These are phyloP conservation scores for Caenorhabditis remanei DNA, from an alignment of 1,140 invertebrate genomes.

Conservation along the genomic window DNA sequence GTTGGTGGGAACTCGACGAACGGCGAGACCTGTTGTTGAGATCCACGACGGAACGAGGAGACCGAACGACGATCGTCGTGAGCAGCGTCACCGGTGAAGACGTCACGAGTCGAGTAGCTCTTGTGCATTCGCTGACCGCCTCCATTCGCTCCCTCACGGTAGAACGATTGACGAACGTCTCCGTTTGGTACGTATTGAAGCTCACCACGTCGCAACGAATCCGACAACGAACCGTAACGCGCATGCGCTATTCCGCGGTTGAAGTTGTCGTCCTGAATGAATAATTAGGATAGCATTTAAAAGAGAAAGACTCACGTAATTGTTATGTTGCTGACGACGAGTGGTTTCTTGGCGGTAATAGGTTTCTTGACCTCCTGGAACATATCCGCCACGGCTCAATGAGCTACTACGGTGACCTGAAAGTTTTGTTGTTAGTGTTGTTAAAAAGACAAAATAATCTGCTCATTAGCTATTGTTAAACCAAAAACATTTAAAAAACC, in stretches of 20 bases:
- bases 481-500: background rate
- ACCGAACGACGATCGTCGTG: slow-evolving; percentile 62
- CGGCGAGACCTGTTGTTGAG: slow-evolving; percentile 65
- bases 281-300: background rate
- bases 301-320: slow-evolving; percentile 24
- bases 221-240: slow-evolving; percentile 72
- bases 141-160: slow-evolving; percentile 62
- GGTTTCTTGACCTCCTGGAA: slow-evolving; percentile 61
- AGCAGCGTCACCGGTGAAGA: slow-evolving; percentile 68
- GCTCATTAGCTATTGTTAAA: background rate
- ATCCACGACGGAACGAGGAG: slow-evolving; percentile 68
- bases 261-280: slow-evolving; percentile 62
- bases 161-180: slow-evolving; percentile 65
- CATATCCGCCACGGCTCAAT: slow-evolving; percentile 52
- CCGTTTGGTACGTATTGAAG: slow-evolving; percentile 75
- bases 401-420: slow-evolving; percentile 65
- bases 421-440: background rate
- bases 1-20: slow-evolving; percentile 76
- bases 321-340: slow-evolving; percentile 49
- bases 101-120: slow-evolving; percentile 72
- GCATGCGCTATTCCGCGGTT: slow-evolving; percentile 67
- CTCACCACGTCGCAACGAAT: slow-evolving; percentile 74
- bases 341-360: slow-evolving; percentile 63
- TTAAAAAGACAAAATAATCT: background rate
- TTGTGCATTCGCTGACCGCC: slow-evolving; percentile 69